Conservation (phyloP, 2,888 invertebrate genomes). For the Desoria tigrina region DNA sequence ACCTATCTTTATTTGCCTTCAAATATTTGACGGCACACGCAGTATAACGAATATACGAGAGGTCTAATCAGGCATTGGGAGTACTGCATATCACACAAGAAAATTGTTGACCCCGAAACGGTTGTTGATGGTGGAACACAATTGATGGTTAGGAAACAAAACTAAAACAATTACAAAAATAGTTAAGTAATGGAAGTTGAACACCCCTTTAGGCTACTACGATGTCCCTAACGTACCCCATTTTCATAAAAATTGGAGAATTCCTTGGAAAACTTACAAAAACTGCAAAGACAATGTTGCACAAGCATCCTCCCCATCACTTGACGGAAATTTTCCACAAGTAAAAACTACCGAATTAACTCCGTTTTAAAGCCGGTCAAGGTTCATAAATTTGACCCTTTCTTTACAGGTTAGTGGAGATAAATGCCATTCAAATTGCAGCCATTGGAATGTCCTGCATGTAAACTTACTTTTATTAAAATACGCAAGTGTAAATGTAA, state of each 20-base stretch:
- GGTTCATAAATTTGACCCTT: background rate
- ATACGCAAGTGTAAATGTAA: no score
- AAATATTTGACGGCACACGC: background rate
- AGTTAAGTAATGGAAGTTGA: background rate
- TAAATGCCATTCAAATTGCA: slow-evolving; percentile 11
- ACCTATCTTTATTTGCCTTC: background rate
- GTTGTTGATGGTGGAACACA: slow-evolving; percentile 28
- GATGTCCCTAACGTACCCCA: slow-evolving; percentile 30
- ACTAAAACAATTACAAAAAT: no score
- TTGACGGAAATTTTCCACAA: slow-evolving; percentile 18
- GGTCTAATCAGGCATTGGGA: slow-evolving; percentile 22
- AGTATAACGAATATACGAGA: slow-evolving; percentile 29
- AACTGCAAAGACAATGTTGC: background rate
- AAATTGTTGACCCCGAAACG: slow-evolving; percentile 17
- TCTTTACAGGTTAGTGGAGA: slow-evolving; percentile 15
- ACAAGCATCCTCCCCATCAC: slow-evolving; percentile 9
- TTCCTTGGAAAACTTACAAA: slow-evolving; percentile 18
- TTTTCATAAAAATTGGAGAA: slow-evolving; percentile 39
- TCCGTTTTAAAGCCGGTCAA: no score
- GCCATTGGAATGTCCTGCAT: slow-evolving; percentile 20
- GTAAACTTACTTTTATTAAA: no score
- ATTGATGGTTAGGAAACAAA: slow-evolving; percentile 35
- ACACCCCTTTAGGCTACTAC: slow-evolving; percentile 14
- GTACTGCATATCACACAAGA: slow-evolving; percentile 6
- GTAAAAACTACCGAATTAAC: no score